phyloP scores from a whole-genome alignment of 2,113 vertebrate genomes.

The Siniperca chuatsi region DNA sequence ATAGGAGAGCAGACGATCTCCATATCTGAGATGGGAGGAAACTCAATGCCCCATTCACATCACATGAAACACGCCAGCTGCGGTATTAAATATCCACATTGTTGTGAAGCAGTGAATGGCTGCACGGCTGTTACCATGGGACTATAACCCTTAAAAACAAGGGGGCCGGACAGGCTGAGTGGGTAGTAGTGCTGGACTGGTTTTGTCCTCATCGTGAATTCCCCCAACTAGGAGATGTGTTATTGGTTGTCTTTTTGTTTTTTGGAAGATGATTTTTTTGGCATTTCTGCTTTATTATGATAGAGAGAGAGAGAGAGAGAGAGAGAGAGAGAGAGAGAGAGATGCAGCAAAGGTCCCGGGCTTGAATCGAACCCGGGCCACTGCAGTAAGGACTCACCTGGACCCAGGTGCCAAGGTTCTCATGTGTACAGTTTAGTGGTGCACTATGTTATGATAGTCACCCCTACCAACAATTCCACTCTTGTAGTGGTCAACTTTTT shows the following conservation, averaged over 20 bases:
- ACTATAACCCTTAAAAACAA: slow-evolving; percentile 60
- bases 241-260: not conserved
- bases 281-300: too few relatives aligned
- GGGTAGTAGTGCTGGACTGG: slow-evolving; percentile 7
- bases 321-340: too few relatives aligned
- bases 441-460: slow-evolving; percentile 1
- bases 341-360: too few relatives aligned
- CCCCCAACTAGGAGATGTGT: not conserved
- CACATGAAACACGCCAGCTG: slow-evolving; percentile 74
- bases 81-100: slow-evolving; percentile 82
- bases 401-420: slow-evolving; percentile 2
- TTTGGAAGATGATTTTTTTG: too few relatives aligned
- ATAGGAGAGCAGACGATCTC: slow-evolving; percentile 53
- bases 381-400: too few relatives aligned
- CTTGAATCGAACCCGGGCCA: too few relatives aligned
- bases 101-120: slow-evolving; percentile 72
- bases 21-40: slow-evolving; percentile 62
- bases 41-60: slow-evolving; percentile 70
- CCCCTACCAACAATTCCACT: slow-evolving; percentile 12
- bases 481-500: slow-evolving; percentile 41
- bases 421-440: slow-evolving; percentile 5
- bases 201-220: slow-evolving; percentile 35
- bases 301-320: too few relatives aligned
- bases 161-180: slow-evolving; percentile 37
- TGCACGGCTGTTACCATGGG: slow-evolving; percentile 70